A percentile compares a stretch with the other conserved stretches of the same genome.
Evolutionary conservation across 2,888 invertebrate species (phyloP).

Genomic region (Drosophila bunnanda): DNA sequence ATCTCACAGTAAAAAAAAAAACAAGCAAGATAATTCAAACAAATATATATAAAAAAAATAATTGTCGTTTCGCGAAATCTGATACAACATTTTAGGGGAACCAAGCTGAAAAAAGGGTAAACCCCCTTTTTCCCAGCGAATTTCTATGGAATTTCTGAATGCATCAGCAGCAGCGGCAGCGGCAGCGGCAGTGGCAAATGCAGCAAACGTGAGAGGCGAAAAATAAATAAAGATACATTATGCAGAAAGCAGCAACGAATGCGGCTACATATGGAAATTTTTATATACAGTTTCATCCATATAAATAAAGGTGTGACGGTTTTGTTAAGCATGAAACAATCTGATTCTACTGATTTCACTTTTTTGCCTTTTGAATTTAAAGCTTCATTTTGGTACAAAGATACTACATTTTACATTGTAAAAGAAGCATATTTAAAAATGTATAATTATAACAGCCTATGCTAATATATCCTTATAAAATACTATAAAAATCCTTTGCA

Average conservation of each 20-base stretch:
- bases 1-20: background rate
- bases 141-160: slow-evolving; percentile 64
- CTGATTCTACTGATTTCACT: background rate
- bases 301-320: background rate
- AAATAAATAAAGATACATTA: slow-evolving; percentile 47
- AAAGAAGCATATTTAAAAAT: background rate
- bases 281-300: slow-evolving; percentile 3
- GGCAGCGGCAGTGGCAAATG: slow-evolving; percentile 50
- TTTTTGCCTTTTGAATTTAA: too few relatives aligned
- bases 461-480: background rate
- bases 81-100: slow-evolving; percentile 57
- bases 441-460: background rate
- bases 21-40: background rate
- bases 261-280: slow-evolving; percentile 17
- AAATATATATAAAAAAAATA: slow-evolving; percentile 44
- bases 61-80: slow-evolving; percentile 49
- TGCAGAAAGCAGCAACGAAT: slow-evolving; percentile 26
- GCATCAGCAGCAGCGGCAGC: slow-evolving; percentile 19
- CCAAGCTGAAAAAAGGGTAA: slow-evolving; percentile 4
- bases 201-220: slow-evolving; percentile 51
- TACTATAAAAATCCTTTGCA: background rate
- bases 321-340: background rate
- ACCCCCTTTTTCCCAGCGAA: slow-evolving; percentile 22
- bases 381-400: too few relatives aligned
- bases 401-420: background rate